Base-by-base conservation (phyloP, 2,797 vertebrate genomes). In the Enteromius argenteus region DNA sequence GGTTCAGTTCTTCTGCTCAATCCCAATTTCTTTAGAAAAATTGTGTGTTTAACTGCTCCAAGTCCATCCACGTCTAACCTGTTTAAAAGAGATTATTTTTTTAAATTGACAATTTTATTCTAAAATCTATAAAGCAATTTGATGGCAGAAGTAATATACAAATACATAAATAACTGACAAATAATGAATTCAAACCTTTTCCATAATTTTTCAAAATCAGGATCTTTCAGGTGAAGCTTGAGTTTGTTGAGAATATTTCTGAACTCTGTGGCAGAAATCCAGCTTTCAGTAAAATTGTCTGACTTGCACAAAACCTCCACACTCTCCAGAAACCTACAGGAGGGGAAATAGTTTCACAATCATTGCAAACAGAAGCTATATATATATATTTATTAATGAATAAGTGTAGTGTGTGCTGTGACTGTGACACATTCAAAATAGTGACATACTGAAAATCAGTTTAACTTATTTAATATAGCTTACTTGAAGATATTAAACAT, bases 161-260 rank as follows among this genome's bases (percentile, higher is more conserved):
- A 64, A 82, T 51, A 35, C 13, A 32, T 44, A 32, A 13, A 60
- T 46, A 44, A 58, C 32, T 80, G 4, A 39, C 14, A 60, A 17
- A 15, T 9, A 14, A 68, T 8, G 1, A 14, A 32, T 13, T 37
- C 69, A 80, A 81, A 92, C 90, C 88, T 88, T 83, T 87, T 89
- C 88, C 90, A 91, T 46, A 92, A 85, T 85, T 90, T 92, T 51
- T 91, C 89, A 74, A 93, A 92, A 79, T 91, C 90, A 19, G 83
- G 56, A 60, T 91, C 89, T 72, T 89, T 87, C 84, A 91, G 58
- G 68, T 58, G 68, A 27, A 92, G 88, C 51, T 86, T 89, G 69
- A 91, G 84, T 46, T 90, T 88, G 58, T 85, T 89, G 42, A 93
- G 79, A 67, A 92, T 62, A 21, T 84, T 84, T 79, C 85, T 88